phyloP scores from a whole-genome alignment of 2,888 invertebrate species.

The Andrena chrysosceles region DNA sequence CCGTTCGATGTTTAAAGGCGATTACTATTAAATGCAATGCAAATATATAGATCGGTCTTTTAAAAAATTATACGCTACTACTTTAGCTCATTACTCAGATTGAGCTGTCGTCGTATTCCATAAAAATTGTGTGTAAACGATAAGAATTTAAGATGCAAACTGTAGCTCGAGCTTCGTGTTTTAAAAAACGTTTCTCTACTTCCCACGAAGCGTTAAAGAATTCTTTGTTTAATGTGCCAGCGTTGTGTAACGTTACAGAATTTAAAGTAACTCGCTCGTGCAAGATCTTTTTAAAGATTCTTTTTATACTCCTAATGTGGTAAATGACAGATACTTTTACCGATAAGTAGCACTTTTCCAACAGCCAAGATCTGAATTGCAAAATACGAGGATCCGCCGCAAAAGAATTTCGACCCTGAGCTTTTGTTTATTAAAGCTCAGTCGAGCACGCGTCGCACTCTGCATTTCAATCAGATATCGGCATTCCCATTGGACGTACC shows the following conservation, averaged over 20 bases:
- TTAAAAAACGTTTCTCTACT: too few relatives aligned
- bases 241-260: neutral
- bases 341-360: too few relatives aligned
- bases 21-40: neutral
- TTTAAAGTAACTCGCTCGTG: neutral
- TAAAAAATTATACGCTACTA: too few relatives aligned
- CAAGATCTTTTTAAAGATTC: neutral
- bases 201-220: too few relatives aligned
- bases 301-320: too few relatives aligned
- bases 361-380: neutral
- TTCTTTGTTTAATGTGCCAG: too few relatives aligned
- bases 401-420: neutral
- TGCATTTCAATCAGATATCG: slow-evolving; percentile 32
- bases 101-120: too few relatives aligned
- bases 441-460: slow-evolving; percentile 18
- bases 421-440: slow-evolving; percentile 37
- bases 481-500: slow-evolving; percentile 11
- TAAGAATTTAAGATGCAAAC: too few relatives aligned
- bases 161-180: too few relatives aligned
- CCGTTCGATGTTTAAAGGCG: neutral
- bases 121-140: too few relatives aligned
- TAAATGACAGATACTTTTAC: too few relatives aligned
- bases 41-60: neutral
- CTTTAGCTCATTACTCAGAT: too few relatives aligned
- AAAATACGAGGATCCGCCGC: neutral